Conservation (phyloP, 2,113 vertebrate genomes). For the Rhegmatorhina hoffmannsi region DNA sequence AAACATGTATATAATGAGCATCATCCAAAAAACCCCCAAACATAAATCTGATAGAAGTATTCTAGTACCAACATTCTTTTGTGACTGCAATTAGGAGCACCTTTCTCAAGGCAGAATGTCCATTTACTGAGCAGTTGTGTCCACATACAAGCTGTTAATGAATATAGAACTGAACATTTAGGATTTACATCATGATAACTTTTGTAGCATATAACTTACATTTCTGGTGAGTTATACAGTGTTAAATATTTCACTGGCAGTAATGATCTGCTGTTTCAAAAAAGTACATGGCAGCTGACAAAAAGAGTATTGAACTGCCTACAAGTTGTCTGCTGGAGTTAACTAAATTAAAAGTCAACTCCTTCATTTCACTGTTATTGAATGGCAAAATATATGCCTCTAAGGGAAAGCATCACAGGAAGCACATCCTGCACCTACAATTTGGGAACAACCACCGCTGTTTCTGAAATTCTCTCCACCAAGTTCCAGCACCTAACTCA, state of each 20-base stretch:
- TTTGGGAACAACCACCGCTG: accelerated
- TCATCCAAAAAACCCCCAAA: not conserved
- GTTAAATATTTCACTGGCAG: not conserved
- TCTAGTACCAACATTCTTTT: not conserved
- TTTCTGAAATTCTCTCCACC: not conserved
- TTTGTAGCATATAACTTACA: not conserved
- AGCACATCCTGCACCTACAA: not conserved
- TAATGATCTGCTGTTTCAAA: not conserved
- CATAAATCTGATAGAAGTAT: not conserved
- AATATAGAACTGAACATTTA: not conserved
- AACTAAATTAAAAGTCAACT: not conserved
- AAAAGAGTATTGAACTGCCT: not conserved
- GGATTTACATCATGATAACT: not conserved
- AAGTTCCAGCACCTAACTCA: not conserved
- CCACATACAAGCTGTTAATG: not conserved
- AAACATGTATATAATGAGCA: not conserved
- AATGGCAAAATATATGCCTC: not conserved
- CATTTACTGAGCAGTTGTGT: not conserved
- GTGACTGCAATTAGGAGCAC: not conserved
- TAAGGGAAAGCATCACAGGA: not conserved
- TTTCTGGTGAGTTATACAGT: not conserved
- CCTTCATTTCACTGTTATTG: not conserved
- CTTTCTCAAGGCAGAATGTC: not conserved
- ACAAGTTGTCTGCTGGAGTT: not conserved
- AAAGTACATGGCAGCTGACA: not conserved